Evolutionary conservation across 1,140 invertebrate species (phyloP).

Genomic region (Ips typographus): DNA sequence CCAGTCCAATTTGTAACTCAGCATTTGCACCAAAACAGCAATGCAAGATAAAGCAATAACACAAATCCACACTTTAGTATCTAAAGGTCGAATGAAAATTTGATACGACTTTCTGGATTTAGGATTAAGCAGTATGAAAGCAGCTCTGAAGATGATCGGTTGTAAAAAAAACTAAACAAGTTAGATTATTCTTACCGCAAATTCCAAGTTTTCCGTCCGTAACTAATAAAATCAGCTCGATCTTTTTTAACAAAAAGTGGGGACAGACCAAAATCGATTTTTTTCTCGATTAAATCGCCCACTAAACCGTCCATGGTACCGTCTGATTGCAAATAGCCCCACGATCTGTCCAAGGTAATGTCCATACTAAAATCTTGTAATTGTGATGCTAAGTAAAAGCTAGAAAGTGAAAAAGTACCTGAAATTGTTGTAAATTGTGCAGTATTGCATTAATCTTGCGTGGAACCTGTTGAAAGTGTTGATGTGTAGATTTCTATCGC

Average conservation of each 20-base stretch:
- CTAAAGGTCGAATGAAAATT: constrained; percentile 61
- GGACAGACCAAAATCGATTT: constrained; percentile 62
- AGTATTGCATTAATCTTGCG: constrained; percentile 58
- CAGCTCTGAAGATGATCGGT: constrained; percentile 51
- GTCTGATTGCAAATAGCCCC: constrained; percentile 63
- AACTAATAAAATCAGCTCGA: constrained; percentile 60
- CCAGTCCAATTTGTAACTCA: constrained; percentile 37
- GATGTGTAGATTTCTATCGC: constrained; percentile 55
- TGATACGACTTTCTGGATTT: constrained; percentile 58
- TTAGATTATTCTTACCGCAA: constrained; percentile 52
- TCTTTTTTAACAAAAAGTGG: constrained; percentile 62
- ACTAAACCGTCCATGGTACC: constrained; percentile 69
- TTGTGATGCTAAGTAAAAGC: not conserved
- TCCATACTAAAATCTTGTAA: constrained; percentile 53
- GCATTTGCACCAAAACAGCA: constrained; percentile 48
- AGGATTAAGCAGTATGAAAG: constrained; percentile 67
- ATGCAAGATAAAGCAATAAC: constrained; percentile 48
- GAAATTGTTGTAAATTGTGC: constrained; percentile 61
- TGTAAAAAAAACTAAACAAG: constrained; percentile 7
- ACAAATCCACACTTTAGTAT: constrained; percentile 59
- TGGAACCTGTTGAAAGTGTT: constrained; percentile 66
- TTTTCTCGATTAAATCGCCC: constrained; percentile 58
- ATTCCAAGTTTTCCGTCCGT: constrained; percentile 60
- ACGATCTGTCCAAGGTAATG: constrained; percentile 58
- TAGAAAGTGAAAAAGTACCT: not conserved